phyloP scores from a whole-genome alignment of 2,888 invertebrate species.

The Gasteruption jaculator region DNA sequence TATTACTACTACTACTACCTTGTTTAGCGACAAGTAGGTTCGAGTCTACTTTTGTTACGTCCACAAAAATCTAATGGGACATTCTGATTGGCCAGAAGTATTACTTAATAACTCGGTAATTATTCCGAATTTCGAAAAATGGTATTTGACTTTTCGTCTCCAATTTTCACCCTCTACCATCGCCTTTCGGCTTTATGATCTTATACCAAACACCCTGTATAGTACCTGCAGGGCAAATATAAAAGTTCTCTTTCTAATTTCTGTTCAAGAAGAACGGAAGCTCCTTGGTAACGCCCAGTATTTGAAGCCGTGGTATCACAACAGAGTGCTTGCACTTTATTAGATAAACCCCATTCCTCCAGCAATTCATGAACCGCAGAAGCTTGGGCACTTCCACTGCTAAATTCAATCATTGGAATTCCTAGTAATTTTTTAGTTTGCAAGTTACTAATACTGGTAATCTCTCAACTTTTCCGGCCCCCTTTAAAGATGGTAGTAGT shows the following conservation, averaged over 20 bases:
- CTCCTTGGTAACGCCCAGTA: constrained; percentile 8
- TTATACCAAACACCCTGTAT: no score
- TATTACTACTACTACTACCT: no score
- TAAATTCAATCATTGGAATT: constrained; percentile 13
- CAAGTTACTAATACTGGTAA: constrained; percentile 12
- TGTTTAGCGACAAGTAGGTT: no score
- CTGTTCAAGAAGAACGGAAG: constrained; percentile 6
- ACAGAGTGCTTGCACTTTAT: constrained; percentile 10
- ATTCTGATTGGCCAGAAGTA: no score
- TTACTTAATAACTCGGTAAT: no score
- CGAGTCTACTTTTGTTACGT: no score
- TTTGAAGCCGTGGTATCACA: constrained; percentile 17
- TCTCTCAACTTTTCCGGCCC: constrained; percentile 8
- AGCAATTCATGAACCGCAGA: constrained; percentile 3
- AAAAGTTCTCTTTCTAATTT: constrained; percentile 10
- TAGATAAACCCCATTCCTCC: constrained; percentile 9
- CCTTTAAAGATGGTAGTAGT: constrained; percentile 9
- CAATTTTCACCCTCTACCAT: no score
- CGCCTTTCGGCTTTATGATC: no score
- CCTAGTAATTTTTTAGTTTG: constrained; percentile 10
- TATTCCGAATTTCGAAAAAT: no score
- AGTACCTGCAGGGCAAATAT: no score
- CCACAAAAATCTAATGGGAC: no score
- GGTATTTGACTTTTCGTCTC: no score
- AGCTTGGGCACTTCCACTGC: constrained; percentile 13